Base-by-base conservation (phyloP, 2,113 vertebrate species). In the Xiphorhynchus elegans region DNA sequence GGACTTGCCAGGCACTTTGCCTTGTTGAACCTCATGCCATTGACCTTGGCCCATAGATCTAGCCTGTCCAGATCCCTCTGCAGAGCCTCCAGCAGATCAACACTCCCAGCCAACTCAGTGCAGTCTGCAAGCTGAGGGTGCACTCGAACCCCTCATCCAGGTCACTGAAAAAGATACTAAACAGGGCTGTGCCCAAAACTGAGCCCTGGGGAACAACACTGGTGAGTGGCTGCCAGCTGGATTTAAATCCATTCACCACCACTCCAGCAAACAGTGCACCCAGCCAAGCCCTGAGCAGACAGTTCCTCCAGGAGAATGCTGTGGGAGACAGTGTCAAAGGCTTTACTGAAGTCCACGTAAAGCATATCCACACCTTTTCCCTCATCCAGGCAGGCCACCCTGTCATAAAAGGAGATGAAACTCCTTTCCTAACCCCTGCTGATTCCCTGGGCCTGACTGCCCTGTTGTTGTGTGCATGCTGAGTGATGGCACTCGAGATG, bases 31-130 rank as follows among this genome's bases (percentile, higher is more conserved):
- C 10, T 29, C 40, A 44, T 4, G 6, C 35, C 21, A 3, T 0
- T 13, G 39, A 28, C 46, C 46, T 50, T 0, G 0, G 20, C 17
- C 13, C 39, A 37, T 10, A 1, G 2, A 26, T 24, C 39, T 75
- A 74, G 19, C 33, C 55, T 56, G 23, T 17, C 13, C 62, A 29
- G 31, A 15, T 7, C 16, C 26, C 37, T 46, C 56, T 52, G 49
- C 11, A 82, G 18, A 81, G 56, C 62, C 44, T 72, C 46, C n/a
- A 47, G 35, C 35, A 58, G 17, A 59, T 10, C 37, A 35, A 31
- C 28, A 37, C 23, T 35, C 12, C 26, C 6, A 1, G 2, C 26
- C 13, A 69, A 13, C 17, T 31, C 9, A 24, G n/a, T 47, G 52
- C 18, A n/a, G 66, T 13, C n/a, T 74, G 53, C 46, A 68, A 33